Base-by-base conservation (phyloP, 1,140 invertebrate genomes). In the Drosophila carrolli region DNA sequence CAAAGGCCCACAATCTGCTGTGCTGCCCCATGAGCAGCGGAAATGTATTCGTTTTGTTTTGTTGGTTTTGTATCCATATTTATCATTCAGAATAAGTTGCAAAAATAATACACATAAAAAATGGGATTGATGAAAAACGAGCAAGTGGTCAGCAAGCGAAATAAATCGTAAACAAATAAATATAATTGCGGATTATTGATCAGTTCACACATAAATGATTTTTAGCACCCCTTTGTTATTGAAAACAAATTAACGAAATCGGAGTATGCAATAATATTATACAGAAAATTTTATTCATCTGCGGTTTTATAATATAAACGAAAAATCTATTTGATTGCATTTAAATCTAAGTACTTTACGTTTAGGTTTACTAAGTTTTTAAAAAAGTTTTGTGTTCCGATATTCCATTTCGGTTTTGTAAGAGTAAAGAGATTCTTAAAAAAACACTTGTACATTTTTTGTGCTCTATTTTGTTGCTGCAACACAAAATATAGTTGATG, bases 1-100 rank as follows among this genome's bases (percentile, higher is more conserved):
- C 50, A 74, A 74, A 48, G 44, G 32, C 67, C 58, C 51, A 50
- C 70, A 66, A 75, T 74, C 47, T 74, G 27, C 48, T 62, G 6
- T 65, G 50, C 13, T 70, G 80, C n/a, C 37, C 65, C 63, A 63
- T 63, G 37, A 58, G 60, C 58, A 80, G 56, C 82, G 82, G 82
- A 86, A 86, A 81, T 81, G 82, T 76, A 72, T 62, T 81, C 57
- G 61, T 84, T 85, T 66, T 16, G 50, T 16, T 37, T 19, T 19
- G 29, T 37, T 23, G 23, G 23, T 6, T 32, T 67, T 66, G 14
- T 32, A 40, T 53, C 55, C 67, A 80, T 74, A 77, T 72, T 84
- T 79, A 84, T 81, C 74, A 68, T 46, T 38, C 46, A 16, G 1
- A 74, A 66, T 38, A 68, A 68, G 46, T 68, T 50, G 61, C 37